Conservation (phyloP, 1,140 invertebrate genomes). For the Caenorhabditis remanei region DNA sequence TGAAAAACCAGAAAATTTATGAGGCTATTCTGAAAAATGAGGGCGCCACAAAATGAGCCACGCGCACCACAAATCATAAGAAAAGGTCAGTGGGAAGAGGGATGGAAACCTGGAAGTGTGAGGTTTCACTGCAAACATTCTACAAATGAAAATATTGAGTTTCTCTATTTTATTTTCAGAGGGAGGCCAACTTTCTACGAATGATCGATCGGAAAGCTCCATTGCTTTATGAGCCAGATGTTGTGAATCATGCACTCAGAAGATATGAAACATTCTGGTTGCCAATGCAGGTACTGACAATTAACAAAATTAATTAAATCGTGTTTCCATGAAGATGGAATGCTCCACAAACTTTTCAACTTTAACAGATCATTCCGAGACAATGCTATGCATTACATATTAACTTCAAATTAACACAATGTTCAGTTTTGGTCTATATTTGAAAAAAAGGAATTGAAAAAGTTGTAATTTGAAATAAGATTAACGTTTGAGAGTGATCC, state of each 20-base stretch:
- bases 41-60: not conserved
- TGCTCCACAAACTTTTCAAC: too few species aligned
- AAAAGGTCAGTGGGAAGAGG: constrained; percentile 2
- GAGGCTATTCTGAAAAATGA: constrained; percentile 11
- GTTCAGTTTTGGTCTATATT: too few species aligned
- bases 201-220: constrained; percentile 77
- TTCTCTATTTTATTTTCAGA: constrained; percentile 70
- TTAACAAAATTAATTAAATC: not conserved
- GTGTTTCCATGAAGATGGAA: too few species aligned
- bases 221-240: constrained; percentile 73
- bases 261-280: constrained; percentile 80
- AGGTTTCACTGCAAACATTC: not conserved
- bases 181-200: constrained; percentile 77
- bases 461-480: too few species aligned
- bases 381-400: too few species aligned
- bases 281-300: constrained; percentile 76
- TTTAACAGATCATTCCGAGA: too few species aligned
- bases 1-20: constrained; percentile 46
- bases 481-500: too few species aligned
- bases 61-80: not conserved
- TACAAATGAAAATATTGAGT: constrained; percentile 18
- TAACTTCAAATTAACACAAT: too few species aligned
- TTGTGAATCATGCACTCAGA: constrained; percentile 78
- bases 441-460: too few species aligned
- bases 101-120: not conserved